Evolutionary conservation across 2,888 invertebrate species (phyloP), one percentile per base, ranked within the genome.

Genomic region (Meganola albula): DNA sequence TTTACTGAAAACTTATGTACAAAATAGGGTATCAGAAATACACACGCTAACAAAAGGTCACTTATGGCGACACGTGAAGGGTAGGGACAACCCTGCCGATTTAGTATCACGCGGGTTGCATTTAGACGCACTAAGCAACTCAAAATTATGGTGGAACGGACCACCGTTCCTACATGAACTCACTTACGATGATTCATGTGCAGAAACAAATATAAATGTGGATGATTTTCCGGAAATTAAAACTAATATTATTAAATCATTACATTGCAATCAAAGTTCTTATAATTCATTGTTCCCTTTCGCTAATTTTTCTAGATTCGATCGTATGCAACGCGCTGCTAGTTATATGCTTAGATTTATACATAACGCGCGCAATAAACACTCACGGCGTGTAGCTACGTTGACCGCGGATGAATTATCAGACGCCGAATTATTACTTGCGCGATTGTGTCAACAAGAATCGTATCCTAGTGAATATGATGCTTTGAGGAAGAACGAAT

Each of bases 401-500:
- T 7, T 20, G n/a, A 20, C 21, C 0, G n/a, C 25, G n/a, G 11
- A 30, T 1, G 25, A 30, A 21, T 26, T 29, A 10, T 6, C 21
- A 12, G 7, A n/a, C 16, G 21, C 34, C 3, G 2, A 4, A 10
- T 25, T 8, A 11, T 12, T 26, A 12, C 13, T 34, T 25, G 10
- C 30, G 3, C 21, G 26, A 2, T 12, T 34, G 3, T 11, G 25
- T 12, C 29, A 29, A 25, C 29, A 22, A 10, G 21, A 29, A 14
- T 12, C 22, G 6, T 14, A 13, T 5, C 13, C 25, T 3, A 4
- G 10, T 4, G 13, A 13, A n/a, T 25, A 25, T n/a, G 2, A n/a
- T 25, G 14, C 13, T 13, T 14, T 25, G 10, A 25, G 12, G n/a
- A n/a, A n/a, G n/a, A 11, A 12, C 8, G 8, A 12, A 8, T 7